phyloP scores from a whole-genome alignment of 2,888 invertebrate species.

The Trimorus sp. region DNA sequence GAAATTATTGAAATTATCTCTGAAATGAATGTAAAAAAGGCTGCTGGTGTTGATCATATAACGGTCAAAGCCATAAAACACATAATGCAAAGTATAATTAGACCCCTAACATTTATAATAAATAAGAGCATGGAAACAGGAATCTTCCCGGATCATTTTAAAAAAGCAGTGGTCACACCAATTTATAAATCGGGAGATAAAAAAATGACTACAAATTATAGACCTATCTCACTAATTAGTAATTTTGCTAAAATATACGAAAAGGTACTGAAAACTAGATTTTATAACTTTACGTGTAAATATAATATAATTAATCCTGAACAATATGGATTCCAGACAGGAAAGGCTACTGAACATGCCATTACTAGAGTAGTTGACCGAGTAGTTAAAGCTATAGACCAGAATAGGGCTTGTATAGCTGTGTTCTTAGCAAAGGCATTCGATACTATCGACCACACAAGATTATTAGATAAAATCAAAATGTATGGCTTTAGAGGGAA shows the following conservation, averaged over 20 bases:
- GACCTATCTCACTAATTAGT: too few species aligned
- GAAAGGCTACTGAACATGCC: too few species aligned
- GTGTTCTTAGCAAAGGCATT: too few species aligned
- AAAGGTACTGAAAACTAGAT: conserved; percentile 7
- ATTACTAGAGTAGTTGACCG: too few species aligned
- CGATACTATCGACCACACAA: too few species aligned
- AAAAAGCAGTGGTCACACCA: conserved; percentile 10
- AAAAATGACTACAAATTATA: too few species aligned
- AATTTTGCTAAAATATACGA: conserved; percentile 13
- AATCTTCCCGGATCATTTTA: conserved; percentile 21
- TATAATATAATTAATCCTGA: too few species aligned
- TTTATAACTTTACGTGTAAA: background rate
- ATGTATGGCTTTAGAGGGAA: conserved; percentile 14
- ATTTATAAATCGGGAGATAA: conserved; percentile 9
- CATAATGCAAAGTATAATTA: background rate
- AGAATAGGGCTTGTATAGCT: too few species aligned
- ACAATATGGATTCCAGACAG: too few species aligned
- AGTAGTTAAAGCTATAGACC: too few species aligned
- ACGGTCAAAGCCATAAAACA: background rate
- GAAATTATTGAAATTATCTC: conserved; percentile 4
- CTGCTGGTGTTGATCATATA: conserved; percentile 9
- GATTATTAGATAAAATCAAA: too few species aligned
- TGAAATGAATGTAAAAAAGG: conserved; percentile 4
- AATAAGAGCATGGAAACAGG: conserved; percentile 3
- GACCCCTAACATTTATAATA: conserved; percentile 2